Conservation (phyloP, 2,113 vertebrate genomes). For the Baryphthengus martii region DNA sequence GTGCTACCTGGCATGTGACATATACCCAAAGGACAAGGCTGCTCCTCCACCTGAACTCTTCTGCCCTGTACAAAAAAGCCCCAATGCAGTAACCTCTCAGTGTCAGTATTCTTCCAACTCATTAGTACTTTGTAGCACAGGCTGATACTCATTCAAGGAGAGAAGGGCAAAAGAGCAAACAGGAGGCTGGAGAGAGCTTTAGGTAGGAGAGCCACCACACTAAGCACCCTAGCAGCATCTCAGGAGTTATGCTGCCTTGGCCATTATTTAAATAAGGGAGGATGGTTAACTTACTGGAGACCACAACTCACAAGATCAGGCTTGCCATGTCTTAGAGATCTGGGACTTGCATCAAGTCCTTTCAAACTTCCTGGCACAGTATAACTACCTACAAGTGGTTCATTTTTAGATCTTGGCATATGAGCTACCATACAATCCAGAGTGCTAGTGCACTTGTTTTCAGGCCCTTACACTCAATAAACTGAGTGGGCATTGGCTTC, state of each 20-base stretch:
- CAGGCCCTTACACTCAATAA: not conserved
- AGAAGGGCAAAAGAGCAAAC: not conserved
- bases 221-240: not conserved
- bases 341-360: not conserved
- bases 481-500: not conserved
- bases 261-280: not conserved
- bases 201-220: not conserved
- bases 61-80: not conserved
- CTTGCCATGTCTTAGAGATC: not conserved
- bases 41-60: not conserved
- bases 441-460: not conserved
- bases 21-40: not conserved
- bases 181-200: not conserved
- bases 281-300: not conserved
- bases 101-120: not conserved
- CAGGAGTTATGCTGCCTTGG: not conserved
- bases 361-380: not conserved
- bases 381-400: not conserved
- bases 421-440: not conserved
- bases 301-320: not conserved
- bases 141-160: fast-evolving
- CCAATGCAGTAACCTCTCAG: not conserved
- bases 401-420: not conserved
- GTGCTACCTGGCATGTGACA: not conserved
- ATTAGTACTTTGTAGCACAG: not conserved